Evolutionary conservation across 2,797 vertebrate genomes (phyloP).

Genomic region (Ptychobarbus kaznakovi): DNA sequence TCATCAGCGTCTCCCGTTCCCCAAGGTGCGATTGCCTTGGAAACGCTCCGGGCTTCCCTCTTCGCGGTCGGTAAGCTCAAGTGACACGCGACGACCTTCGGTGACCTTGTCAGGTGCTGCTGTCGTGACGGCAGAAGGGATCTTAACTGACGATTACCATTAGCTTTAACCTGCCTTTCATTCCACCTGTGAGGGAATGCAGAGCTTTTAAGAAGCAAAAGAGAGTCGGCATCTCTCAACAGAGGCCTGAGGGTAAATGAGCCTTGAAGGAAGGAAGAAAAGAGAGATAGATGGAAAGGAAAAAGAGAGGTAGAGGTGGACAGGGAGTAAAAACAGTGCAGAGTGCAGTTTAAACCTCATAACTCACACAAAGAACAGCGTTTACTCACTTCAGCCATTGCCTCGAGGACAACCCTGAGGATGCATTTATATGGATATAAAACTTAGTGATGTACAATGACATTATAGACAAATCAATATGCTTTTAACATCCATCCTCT

Average conservation of each 20-base stretch:
- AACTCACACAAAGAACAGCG: slow-evolving; percentile 77
- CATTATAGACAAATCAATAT: slow-evolving; percentile 84
- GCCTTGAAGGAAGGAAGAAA: slow-evolving; percentile 59
- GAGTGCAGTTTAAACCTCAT: slow-evolving; percentile 74
- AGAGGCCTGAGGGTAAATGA: slow-evolving; percentile 65
- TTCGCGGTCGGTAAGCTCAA: slow-evolving; percentile 48
- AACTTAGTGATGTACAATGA: slow-evolving; percentile 81
- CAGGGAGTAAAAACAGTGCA: slow-evolving; percentile 64
- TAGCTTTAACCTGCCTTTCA: slow-evolving; percentile 44
- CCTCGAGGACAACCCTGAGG: slow-evolving; percentile 63
- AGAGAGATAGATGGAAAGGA: slow-evolving; percentile 42
- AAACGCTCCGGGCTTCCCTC: slow-evolving; percentile 60
- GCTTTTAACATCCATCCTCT: slow-evolving; percentile 84
- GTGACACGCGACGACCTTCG: slow-evolving; percentile 57
- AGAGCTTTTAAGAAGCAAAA: slow-evolving; percentile 56
- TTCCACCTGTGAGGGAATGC: slow-evolving; percentile 63
- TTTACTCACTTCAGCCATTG: slow-evolving; percentile 67
- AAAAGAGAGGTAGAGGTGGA: slow-evolving; percentile 62
- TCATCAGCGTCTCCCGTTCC: slow-evolving; percentile 48
- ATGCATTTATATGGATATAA: slow-evolving; percentile 77
- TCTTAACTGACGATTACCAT: slow-evolving; percentile 32
- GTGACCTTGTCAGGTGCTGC: slow-evolving; percentile 66
- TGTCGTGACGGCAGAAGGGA: slow-evolving; percentile 55
- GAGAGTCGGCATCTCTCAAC: slow-evolving; percentile 61
- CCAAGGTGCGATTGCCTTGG: slow-evolving; percentile 44